Percentiles rank a stretch among this genome's conserved stretches.
These are phyloP conservation scores for Beris morrisii DNA, from an alignment of 2,888 invertebrate species.

Conservation along the genomic window DNA sequence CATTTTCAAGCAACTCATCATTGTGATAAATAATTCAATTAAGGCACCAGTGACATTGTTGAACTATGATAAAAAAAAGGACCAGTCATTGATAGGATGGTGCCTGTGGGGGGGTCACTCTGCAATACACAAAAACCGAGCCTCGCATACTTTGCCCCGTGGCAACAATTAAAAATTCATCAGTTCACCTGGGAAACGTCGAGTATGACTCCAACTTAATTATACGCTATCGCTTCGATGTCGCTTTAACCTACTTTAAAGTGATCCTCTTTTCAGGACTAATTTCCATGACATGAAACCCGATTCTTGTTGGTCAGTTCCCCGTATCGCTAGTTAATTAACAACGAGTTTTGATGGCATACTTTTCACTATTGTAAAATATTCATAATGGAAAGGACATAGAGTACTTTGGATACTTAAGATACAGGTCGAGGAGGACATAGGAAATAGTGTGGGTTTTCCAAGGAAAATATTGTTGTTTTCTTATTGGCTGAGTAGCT, in stretches of 20 bases:
- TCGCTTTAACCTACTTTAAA: constrained; percentile 37
- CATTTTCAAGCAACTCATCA: neutral
- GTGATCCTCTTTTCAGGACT: constrained; percentile 2
- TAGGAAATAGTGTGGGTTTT: too few species aligned
- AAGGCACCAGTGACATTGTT: constrained; percentile 17
- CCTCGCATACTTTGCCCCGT: constrained; percentile 5
- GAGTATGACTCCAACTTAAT: constrained; percentile 21
- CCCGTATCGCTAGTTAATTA: too few species aligned
- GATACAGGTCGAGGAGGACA: too few species aligned
- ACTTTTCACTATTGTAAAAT: too few species aligned
- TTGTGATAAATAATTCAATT: constrained; percentile 27
- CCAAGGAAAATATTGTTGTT: too few species aligned
- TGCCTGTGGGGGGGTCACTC: neutral
- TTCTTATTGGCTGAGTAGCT: too few species aligned
- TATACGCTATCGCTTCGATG: constrained; percentile 19
- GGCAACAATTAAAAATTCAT: constrained; percentile 28
- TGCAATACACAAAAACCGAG: constrained; percentile 13
- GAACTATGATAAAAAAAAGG: neutral
- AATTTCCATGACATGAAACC: too few species aligned
- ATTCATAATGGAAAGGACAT: too few species aligned
- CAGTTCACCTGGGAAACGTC: constrained; percentile 32
- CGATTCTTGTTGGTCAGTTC: too few species aligned
- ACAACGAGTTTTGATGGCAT: too few species aligned
- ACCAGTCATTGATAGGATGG: neutral
- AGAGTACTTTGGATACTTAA: too few species aligned